Evolutionary conservation across 2,888 invertebrate genomes (phyloP).

Genomic region (Ischnus inquisitorius): DNA sequence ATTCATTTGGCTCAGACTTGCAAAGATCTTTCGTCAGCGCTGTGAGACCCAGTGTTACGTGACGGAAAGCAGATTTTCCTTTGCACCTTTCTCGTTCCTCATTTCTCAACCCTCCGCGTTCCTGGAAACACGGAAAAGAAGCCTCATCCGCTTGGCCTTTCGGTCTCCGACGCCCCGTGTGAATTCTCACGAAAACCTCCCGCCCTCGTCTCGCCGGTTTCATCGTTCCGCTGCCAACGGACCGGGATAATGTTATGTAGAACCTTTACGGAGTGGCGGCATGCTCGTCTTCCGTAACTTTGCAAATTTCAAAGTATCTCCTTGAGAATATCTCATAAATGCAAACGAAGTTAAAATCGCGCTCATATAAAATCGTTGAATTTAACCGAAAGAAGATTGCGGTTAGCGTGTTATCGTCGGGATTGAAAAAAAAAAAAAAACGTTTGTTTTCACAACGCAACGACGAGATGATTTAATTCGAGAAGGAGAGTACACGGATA

Average conservation of each 20-base stretch:
- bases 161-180: constrained; percentile 30
- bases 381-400: neutral
- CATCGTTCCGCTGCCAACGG: constrained; percentile 51
- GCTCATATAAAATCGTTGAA: constrained; percentile 40
- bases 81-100: neutral
- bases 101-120: neutral
- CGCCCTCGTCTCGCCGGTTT: constrained; percentile 24
- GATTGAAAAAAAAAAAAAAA: too few relatives aligned
- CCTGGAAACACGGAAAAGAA: constrained; percentile 31
- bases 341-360: constrained; percentile 64
- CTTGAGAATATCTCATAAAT: constrained; percentile 68
- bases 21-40: constrained; percentile 34
- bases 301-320: constrained; percentile 65
- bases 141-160: constrained; percentile 31
- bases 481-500: too few relatives aligned
- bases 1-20: constrained; percentile 49
- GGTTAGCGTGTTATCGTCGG: constrained; percentile 54
- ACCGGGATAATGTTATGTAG: constrained; percentile 66
- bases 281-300: constrained; percentile 53
- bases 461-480: too few relatives aligned
- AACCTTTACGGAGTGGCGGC: constrained; percentile 32
- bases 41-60: constrained; percentile 4
- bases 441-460: too few relatives aligned
- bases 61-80: constrained; percentile 13
- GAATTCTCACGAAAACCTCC: constrained; percentile 30